Base-by-base conservation (phyloP, 2,888 invertebrate genomes). In the Perizoma flavofasciatum region DNA sequence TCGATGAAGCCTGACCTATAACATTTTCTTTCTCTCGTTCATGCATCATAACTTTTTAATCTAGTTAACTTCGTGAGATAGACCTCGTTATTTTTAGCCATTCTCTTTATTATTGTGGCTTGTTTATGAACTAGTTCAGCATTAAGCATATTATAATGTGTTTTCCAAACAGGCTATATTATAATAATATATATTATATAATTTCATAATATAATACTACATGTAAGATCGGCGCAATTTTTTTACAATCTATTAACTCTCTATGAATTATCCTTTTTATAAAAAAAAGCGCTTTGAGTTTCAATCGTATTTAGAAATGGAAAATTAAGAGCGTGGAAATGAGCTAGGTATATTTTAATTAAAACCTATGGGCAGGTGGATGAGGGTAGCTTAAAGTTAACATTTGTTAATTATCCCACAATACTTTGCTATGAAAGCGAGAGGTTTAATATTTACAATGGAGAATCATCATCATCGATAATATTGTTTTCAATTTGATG, bases 1-100 rank as follows among this genome's bases (percentile, higher is more conserved):
- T 71, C 71, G 71, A 73, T 69, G 69, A 71, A 73, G 77, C 73
- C 75, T 69, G 68, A 66, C 69, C 68, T 75, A 80, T 79, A 74
- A 72, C 70, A 75, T 75, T 73, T 73, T 62, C 74, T 56, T 65
- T 64, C 59, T 61, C 58, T 53, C 55, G 64, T 72, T 71, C 69
- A 71, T 69, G 71, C 74, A 67, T 69, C 68, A 70, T 67, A 71
- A 73, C 65, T 67, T 72, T 73, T 71, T 67, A 70, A 68, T 65
- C 62, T 59, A 49, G 54, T 64, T 64, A 59, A 55, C 52, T 63
- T 46, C 57, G 65, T 41, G 40, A 59, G 34, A 44, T 46, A 35
- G 54, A 49, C 65, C 69, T 63, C 63, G 69, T 69, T 66, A 62
- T 59, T 63, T 66, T 55, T 53, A 22, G 39, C 47, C 49, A 6